These are phyloP conservation scores for Lepisosteus osseus DNA, from an alignment of 2,113 vertebrate genomes.

Conservation along the genomic window DNA sequence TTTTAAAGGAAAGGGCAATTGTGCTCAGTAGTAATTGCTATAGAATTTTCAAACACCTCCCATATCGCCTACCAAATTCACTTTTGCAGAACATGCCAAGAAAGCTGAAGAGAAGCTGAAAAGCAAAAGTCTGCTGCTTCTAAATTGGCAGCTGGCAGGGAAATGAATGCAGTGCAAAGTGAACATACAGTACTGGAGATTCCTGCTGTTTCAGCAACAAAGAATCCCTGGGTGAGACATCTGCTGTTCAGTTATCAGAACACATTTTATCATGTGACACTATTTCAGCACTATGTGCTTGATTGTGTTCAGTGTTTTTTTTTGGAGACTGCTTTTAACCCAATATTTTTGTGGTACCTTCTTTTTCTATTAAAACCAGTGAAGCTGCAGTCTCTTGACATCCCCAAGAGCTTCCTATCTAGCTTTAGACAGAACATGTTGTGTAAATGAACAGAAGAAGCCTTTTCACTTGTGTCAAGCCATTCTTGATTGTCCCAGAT, in stretches of 20 bases:
- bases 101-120: conserved; percentile 55
- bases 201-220: conserved; percentile 88
- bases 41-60: too few relatives aligned
- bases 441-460: conserved; percentile 59
- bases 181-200: conserved; percentile 78
- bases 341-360: too few relatives aligned
- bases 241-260: conserved; percentile 88
- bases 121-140: conserved; percentile 63
- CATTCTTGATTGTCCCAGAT: background rate
- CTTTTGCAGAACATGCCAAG: conserved; percentile 51
- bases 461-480: conserved; percentile 18
- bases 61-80: too few relatives aligned
- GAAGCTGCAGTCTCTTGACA: conserved; percentile 7
- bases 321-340: too few relatives aligned
- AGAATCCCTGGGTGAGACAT: conserved; percentile 85
- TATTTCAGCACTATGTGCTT: conserved; percentile 12
- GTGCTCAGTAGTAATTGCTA: too few relatives aligned
- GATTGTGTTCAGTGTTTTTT: background rate
- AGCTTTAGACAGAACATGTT: conserved; percentile 49
- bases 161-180: conserved; percentile 89
- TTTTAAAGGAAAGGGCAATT: too few relatives aligned
- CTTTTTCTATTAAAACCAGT: too few relatives aligned
- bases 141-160: conserved; percentile 88
- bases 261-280: conserved; percentile 77
- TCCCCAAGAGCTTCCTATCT: conserved; percentile 59